phyloP scores from a whole-genome alignment of 1,140 invertebrate genomes.

The Scaptomyza montana region DNA sequence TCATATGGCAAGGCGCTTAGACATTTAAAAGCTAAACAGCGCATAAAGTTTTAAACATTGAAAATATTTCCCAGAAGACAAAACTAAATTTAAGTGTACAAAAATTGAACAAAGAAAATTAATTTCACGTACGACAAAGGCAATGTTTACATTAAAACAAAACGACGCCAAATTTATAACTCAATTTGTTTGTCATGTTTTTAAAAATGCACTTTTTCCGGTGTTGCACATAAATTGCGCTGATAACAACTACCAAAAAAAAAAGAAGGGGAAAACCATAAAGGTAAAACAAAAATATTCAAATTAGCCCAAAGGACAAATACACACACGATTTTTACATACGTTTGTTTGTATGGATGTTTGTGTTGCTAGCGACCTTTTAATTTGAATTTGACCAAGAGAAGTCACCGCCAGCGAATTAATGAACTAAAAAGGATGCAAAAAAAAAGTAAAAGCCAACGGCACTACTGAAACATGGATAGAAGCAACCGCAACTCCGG shows the following conservation, averaged over 20 bases:
- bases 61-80: slow-evolving; percentile 8
- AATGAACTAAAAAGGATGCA: slow-evolving; percentile 64
- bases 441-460: slow-evolving; percentile 16
- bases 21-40: slow-evolving; percentile 19
- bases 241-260: slow-evolving; percentile 43
- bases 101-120: slow-evolving; percentile 20
- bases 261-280: background rate
- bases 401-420: slow-evolving; percentile 35
- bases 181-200: slow-evolving; percentile 61
- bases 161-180: slow-evolving; percentile 56
- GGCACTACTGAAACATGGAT: slow-evolving; percentile 15
- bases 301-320: slow-evolving; percentile 35
- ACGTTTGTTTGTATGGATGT: slow-evolving; percentile 9
- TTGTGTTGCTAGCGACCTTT: slow-evolving; percentile 42
- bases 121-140: slow-evolving; percentile 13
- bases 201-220: slow-evolving; percentile 33
- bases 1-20: background rate
- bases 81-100: background rate
- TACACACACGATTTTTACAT: slow-evolving; percentile 12
- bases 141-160: slow-evolving; percentile 65
- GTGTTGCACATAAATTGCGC: slow-evolving; percentile 58
- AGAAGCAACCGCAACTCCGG: slow-evolving; percentile 23
- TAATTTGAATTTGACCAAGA: slow-evolving; percentile 69
- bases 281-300: slow-evolving; percentile 27
- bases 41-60: slow-evolving; percentile 26